A percentile compares a stretch with the other conserved stretches of the same genome.
Conservation (phyloP, 2,113 vertebrate genomes). For the Sinocyclocheilus rhinocerous region DNA sequence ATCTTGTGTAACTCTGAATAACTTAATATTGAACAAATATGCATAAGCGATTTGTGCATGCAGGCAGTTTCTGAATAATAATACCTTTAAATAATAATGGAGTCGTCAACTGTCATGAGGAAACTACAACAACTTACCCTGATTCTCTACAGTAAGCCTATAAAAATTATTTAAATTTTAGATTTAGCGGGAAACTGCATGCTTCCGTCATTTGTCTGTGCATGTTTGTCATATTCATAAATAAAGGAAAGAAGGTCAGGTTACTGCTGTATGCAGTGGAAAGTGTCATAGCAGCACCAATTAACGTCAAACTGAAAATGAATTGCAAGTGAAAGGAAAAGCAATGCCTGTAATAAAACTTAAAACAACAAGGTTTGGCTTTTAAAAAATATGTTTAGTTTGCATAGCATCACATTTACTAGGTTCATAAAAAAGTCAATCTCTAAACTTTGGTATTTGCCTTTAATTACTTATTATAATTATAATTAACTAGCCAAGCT, state of each 20-base stretch:
- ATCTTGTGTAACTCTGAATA: conserved; percentile 43
- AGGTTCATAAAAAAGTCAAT: too few relatives aligned
- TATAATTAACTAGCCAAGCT: background rate
- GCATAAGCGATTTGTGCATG: background rate
- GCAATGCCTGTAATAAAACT: background rate
- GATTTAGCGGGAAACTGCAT: background rate
- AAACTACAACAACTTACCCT: background rate
- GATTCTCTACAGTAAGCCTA: background rate
- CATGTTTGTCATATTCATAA: background rate
- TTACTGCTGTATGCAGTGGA: background rate
- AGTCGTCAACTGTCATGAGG: conserved; percentile 10
- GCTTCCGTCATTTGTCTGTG: background rate
- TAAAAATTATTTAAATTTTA: background rate
- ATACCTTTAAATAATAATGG: conserved; percentile 5
- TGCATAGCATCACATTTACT: too few relatives aligned
- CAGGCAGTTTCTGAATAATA: conserved; percentile 33
- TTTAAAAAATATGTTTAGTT: too few relatives aligned
- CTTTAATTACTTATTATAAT: background rate
- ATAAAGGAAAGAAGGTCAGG: background rate
- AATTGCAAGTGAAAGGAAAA: too few relatives aligned
- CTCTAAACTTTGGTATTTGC: background rate
- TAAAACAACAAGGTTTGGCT: too few relatives aligned
- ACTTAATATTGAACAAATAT: conserved; percentile 37
- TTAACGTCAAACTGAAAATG: too few relatives aligned
- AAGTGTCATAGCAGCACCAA: too few relatives aligned